A percentile compares a stretch with the other conserved stretches of the same genome.
phyloP scores from a whole-genome alignment of 2,797 vertebrate species.

The Podargus strigoides region DNA sequence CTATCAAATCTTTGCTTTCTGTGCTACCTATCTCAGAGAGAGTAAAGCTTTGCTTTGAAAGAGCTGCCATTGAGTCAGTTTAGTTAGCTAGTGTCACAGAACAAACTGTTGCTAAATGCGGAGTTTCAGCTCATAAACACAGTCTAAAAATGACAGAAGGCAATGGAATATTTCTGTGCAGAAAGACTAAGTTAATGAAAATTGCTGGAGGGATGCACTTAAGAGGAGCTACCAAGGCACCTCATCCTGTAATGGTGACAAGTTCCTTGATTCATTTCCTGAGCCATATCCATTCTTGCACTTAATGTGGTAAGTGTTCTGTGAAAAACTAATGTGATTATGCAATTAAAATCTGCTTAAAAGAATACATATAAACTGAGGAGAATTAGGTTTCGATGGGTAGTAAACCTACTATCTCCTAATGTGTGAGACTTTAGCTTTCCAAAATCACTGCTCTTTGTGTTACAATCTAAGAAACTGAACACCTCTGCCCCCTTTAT shows the following conservation, averaged over 20 bases:
- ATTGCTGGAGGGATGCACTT: conserved; percentile 36
- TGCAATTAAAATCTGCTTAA: conserved; percentile 38
- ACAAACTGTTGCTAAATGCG: conserved; percentile 21
- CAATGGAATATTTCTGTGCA: conserved; percentile 10
- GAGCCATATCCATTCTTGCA: neutral
- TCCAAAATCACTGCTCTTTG: neutral
- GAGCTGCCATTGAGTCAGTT: neutral
- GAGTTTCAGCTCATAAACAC: neutral
- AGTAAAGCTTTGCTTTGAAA: conserved; percentile 12
- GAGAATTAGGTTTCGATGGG: neutral
- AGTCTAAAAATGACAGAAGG: conserved; percentile 21
- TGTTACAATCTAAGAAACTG: neutral
- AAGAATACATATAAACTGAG: neutral
- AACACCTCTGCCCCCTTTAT: neutral
- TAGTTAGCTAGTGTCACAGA: neutral
- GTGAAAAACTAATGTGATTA: conserved; percentile 17
- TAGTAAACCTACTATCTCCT: neutral
- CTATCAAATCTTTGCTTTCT: neutral
- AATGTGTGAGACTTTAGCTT: neutral
- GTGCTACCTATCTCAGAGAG: neutral
- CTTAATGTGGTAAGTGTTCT: conserved; percentile 24
- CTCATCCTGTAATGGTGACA: neutral
- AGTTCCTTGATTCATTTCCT: conserved; percentile 31
- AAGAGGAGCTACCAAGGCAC: conserved; percentile 13
- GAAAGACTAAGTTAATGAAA: conserved; percentile 39